Conservation (phyloP, 2,888 invertebrate species). For the Chrysina gloriosa region DNA sequence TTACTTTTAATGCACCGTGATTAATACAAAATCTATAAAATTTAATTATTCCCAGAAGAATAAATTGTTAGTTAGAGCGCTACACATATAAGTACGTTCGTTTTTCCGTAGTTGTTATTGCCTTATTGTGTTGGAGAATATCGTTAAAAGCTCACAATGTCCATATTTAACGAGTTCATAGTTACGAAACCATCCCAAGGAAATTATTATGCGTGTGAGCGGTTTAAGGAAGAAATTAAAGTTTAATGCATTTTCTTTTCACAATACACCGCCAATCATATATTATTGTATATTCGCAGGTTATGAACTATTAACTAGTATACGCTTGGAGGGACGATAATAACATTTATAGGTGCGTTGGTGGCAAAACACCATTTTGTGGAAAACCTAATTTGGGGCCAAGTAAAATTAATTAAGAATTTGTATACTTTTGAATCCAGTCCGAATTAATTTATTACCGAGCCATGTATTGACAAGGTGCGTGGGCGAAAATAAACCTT, state of each 20-base stretch:
- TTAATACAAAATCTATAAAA: constrained; percentile 38
- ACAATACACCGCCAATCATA: not conserved
- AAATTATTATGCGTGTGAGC: constrained; percentile 7
- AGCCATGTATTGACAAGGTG: too few relatives aligned
- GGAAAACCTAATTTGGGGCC: too few relatives aligned
- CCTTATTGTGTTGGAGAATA: not conserved
- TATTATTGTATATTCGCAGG: not conserved
- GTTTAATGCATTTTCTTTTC: not conserved
- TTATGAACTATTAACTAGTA: too few relatives aligned
- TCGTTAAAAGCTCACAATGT: constrained; percentile 16
- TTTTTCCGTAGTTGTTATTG: constrained; percentile 8
- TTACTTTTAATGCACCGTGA: constrained; percentile 35
- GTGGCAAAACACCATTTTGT: too few relatives aligned
- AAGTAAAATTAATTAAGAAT: too few relatives aligned
- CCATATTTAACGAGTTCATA: constrained; percentile 12
- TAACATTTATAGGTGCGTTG: too few relatives aligned
- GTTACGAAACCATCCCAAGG: not conserved
- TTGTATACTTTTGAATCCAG: too few relatives aligned
- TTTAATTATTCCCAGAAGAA: constrained; percentile 31
- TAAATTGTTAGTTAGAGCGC: constrained; percentile 11
- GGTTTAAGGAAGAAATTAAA: constrained; percentile 2
- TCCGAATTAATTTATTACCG: too few relatives aligned
- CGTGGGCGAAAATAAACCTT: too few relatives aligned
- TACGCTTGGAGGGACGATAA: too few relatives aligned
- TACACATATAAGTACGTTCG: not conserved